Conservation (phyloP, 2,113 vertebrate genomes). For the Mesoclemmys tuberculata region DNA sequence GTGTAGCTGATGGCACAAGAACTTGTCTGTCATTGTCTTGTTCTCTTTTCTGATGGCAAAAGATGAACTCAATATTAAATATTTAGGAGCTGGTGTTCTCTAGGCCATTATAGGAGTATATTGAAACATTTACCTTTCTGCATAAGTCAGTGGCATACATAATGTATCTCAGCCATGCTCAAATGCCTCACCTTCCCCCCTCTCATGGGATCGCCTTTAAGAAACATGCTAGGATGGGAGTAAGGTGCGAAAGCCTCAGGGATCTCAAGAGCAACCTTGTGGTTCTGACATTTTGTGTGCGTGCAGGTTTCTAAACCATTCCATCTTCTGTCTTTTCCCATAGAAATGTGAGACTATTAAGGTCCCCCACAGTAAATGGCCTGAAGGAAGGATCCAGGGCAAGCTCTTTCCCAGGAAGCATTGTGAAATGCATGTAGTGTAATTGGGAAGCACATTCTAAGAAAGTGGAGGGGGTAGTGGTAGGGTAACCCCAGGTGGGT, state of each 20-base stretch:
- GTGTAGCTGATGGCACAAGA: neutral
- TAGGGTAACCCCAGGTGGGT: neutral
- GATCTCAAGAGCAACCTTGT: neutral
- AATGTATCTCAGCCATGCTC: neutral
- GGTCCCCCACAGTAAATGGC: neutral
- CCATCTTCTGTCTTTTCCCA: neutral
- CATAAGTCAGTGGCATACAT: neutral
- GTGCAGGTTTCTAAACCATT: neutral
- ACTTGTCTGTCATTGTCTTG: fast-evolving
- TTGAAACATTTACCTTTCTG: neutral
- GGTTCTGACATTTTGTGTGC: neutral
- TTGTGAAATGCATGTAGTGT: neutral
- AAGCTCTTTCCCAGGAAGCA: neutral
- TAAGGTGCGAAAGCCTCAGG: neutral
- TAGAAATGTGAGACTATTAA: neutral
- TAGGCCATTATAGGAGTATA: neutral
- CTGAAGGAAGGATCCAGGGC: neutral
- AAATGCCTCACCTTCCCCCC: neutral
- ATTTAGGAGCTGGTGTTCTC: neutral
- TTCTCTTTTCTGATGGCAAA: neutral
- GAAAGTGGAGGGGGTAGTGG: neutral
- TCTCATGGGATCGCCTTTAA: neutral
- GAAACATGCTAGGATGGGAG: neutral
- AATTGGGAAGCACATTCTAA: neutral
- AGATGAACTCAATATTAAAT: neutral